Percentiles rank a stretch among this genome's conserved stretches.
Conservation (phyloP, 2,888 invertebrate genomes). For the Melanotus villosus region DNA sequence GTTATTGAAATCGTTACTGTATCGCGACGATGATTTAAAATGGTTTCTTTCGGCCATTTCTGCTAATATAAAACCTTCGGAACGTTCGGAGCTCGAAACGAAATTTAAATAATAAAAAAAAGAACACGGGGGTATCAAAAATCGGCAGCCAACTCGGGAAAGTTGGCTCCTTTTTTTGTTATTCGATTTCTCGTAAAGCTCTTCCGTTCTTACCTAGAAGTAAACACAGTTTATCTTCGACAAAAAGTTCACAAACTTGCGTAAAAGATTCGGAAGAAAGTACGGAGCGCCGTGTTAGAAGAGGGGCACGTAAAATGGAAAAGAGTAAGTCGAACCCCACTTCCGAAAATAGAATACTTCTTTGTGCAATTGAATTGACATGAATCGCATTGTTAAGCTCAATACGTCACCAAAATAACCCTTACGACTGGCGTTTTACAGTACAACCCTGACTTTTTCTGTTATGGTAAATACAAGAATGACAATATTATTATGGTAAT, state of each 20-base stretch:
- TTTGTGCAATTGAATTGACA: slow-evolving; percentile 65
- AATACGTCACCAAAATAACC: slow-evolving; percentile 64
- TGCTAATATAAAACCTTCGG: neutral
- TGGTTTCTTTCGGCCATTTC: too few species aligned
- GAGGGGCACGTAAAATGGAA: slow-evolving; percentile 36
- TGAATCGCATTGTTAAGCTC: slow-evolving; percentile 64
- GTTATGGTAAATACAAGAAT: slow-evolving; percentile 68
- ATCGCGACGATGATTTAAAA: neutral
- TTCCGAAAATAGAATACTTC: slow-evolving; percentile 62
- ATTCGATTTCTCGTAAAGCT: too few species aligned
- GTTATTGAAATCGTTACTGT: neutral
- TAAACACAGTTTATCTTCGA: slow-evolving; percentile 12
- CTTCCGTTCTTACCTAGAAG: neutral
- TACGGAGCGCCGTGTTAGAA: slow-evolving; percentile 37
- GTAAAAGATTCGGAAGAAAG: slow-evolving; percentile 51
- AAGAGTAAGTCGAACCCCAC: slow-evolving; percentile 55
- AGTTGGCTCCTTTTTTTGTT: too few species aligned
- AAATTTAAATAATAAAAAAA: too few species aligned
- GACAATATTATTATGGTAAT: slow-evolving; percentile 70
- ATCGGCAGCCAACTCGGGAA: too few species aligned
- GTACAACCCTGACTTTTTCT: slow-evolving; percentile 61
- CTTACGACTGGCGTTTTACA: slow-evolving; percentile 59
- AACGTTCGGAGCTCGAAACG: too few species aligned
- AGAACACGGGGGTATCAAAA: too few species aligned
- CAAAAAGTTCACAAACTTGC: slow-evolving; percentile 43